Conservation (phyloP, 53 echinoderm and acorn worm species). For the Apostichopus leukothele region DNA sequence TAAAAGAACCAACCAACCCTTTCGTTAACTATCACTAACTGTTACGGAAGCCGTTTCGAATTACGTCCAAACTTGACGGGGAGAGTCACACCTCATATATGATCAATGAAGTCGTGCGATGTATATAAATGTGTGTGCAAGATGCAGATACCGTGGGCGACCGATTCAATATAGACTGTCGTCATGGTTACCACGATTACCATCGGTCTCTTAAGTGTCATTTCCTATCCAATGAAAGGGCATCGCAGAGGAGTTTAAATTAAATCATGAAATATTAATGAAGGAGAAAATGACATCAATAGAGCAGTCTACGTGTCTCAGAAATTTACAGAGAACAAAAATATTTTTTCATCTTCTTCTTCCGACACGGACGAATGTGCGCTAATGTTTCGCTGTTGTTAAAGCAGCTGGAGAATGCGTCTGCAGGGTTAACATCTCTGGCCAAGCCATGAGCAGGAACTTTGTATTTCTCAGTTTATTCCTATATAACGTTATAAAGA, state of each 20-base stretch:
- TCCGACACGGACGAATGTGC: no score
- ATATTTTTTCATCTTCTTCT: no score
- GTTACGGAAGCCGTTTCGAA: neutral
- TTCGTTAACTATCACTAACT: neutral
- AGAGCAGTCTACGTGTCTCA: neutral
- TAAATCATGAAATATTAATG: conserved; percentile 30
- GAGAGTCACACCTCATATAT: neutral
- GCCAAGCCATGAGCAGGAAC: no score
- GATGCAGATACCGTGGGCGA: neutral
- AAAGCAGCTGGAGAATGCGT: no score
- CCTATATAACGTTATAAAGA: no score
- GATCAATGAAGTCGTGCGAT: neutral
- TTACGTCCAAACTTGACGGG: neutral
- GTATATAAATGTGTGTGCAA: neutral
- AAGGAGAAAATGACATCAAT: neutral
- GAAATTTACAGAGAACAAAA: no score
- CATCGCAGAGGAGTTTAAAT: conserved; percentile 28
- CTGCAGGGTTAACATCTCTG: no score
- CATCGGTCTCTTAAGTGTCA: conserved; percentile 23
- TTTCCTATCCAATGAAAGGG: conserved; percentile 7
- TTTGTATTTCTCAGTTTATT: no score
- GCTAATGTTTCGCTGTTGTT: no score
- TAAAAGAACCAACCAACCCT: neutral
- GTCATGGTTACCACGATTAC: conserved; percentile 21
- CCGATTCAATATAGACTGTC: neutral